phyloP scores from a whole-genome alignment of 2,797 vertebrate genomes.

The Benthosema pterotum region DNA sequence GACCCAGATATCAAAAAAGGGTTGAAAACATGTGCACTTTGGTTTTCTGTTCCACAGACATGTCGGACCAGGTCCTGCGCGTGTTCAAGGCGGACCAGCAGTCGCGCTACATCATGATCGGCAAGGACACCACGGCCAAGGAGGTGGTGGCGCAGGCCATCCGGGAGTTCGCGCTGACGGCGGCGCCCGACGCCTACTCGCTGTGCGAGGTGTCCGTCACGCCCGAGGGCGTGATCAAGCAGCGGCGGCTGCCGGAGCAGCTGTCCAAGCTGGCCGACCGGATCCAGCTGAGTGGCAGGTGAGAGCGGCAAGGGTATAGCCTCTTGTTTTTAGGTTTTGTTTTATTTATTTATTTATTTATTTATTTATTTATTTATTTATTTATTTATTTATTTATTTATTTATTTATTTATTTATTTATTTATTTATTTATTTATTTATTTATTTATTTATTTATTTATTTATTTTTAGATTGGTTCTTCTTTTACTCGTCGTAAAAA shows the following conservation, averaged over 20 bases:
- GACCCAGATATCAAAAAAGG: no score
- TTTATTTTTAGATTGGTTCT: no score
- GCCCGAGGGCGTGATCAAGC: slow-evolving; percentile 97
- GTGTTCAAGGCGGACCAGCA: slow-evolving; percentile 99
- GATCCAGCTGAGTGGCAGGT: slow-evolving; percentile 98
- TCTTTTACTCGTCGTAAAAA: no score
- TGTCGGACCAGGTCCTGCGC: slow-evolving; percentile 95
- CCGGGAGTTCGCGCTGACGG: slow-evolving; percentile 94
- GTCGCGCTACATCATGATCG: slow-evolving; percentile 99
- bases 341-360: no score
- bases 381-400: no score
- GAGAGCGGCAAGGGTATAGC: no score
- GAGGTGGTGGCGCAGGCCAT: slow-evolving; percentile 97
- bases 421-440: no score
- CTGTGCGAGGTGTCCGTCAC: slow-evolving; percentile 98
- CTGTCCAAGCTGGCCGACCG: slow-evolving; percentile 97
- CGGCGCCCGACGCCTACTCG: slow-evolving; percentile 91
- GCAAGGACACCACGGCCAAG: slow-evolving; percentile 97
- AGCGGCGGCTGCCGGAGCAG: slow-evolving; percentile 94
- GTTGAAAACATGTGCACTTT: background rate
- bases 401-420: no score
- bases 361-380: no score
- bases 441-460: no score
- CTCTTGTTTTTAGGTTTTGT: no score
- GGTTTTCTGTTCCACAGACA: slow-evolving; percentile 86